phyloP scores from a whole-genome alignment of 2,113 vertebrate species.

The Tyrannus savana region DNA sequence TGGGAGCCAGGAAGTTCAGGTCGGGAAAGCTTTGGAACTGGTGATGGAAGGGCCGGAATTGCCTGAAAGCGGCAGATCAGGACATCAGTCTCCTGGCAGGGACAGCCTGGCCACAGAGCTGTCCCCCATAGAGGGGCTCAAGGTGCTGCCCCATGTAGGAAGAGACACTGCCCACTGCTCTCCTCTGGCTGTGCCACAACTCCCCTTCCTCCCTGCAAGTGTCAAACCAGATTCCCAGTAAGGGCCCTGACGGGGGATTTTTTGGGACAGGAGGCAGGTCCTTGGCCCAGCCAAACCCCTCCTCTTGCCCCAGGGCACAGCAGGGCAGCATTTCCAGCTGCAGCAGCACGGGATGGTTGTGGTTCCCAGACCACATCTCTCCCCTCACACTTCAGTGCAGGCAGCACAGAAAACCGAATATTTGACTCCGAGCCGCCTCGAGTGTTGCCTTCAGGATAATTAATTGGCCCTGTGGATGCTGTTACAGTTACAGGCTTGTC shows the following conservation, averaged over 20 bases:
- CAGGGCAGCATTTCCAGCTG: background rate
- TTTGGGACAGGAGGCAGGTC: background rate
- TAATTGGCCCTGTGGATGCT: background rate
- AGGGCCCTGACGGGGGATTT: fast-evolving
- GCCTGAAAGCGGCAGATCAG: constrained; percentile 71
- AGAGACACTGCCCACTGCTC: background rate
- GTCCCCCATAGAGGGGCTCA: background rate
- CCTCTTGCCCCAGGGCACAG: background rate
- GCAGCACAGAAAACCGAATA: background rate
- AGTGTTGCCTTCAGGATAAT: background rate
- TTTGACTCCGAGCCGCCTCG: background rate
- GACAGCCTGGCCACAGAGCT: background rate
- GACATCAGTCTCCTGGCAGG: background rate
- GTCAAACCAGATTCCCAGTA: background rate
- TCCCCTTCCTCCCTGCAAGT: background rate
- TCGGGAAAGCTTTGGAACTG: constrained; percentile 83
- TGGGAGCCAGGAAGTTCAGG: constrained; percentile 76
- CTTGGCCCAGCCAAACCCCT: background rate
- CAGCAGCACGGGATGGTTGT: background rate
- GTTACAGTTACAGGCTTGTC: constrained; percentile 14
- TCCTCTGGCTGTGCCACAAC: background rate
- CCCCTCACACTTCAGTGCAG: background rate
- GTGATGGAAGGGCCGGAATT: constrained; percentile 81
- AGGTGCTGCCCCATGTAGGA: background rate
- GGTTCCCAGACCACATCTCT: background rate